Evolutionary conservation across 2,888 invertebrate genomes (phyloP).

Genomic region (Tuta absoluta): DNA sequence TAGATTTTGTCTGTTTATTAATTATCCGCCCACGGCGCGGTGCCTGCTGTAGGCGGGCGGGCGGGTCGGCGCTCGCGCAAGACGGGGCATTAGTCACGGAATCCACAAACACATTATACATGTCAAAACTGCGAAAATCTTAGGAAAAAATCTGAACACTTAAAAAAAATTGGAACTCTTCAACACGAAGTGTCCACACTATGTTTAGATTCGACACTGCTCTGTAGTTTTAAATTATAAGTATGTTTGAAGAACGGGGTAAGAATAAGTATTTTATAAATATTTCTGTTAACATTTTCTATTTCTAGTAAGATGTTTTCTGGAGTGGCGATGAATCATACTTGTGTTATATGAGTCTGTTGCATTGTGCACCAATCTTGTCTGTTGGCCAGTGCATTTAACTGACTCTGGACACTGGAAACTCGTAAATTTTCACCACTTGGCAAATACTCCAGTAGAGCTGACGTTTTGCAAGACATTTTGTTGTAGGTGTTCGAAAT

Average conservation of each 20-base stretch:
- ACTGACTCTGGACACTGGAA: conserved; percentile 42
- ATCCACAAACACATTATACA: conserved; percentile 1
- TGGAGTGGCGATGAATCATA: conserved; percentile 26
- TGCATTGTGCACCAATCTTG: conserved; percentile 32
- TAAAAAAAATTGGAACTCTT: neutral
- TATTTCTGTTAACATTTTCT: conserved; percentile 32
- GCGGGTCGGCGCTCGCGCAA: conserved; percentile 33
- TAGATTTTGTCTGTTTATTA: conserved; percentile 66
- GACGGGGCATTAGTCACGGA: conserved; percentile 33
- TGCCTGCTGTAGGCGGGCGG: neutral
- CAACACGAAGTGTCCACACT: neutral
- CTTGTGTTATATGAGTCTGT: neutral
- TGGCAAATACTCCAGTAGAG: conserved; percentile 43
- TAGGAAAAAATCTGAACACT: neutral
- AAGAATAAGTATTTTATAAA: conserved; percentile 19
- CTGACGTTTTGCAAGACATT: conserved; percentile 34
- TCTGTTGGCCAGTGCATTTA: conserved; percentile 42
- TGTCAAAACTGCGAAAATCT: neutral
- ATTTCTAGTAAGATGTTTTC: conserved; percentile 24
- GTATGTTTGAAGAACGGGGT: conserved; percentile 6
- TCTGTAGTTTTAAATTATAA: neutral
- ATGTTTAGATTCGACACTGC: neutral
- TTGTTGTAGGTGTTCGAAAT: conserved; percentile 41
- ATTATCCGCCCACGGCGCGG: conserved; percentile 56
- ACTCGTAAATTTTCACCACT: conserved; percentile 46